These are phyloP conservation scores for Margarornis squamiger DNA, from an alignment of 2,797 vertebrate genomes.

Conservation along the genomic window DNA sequence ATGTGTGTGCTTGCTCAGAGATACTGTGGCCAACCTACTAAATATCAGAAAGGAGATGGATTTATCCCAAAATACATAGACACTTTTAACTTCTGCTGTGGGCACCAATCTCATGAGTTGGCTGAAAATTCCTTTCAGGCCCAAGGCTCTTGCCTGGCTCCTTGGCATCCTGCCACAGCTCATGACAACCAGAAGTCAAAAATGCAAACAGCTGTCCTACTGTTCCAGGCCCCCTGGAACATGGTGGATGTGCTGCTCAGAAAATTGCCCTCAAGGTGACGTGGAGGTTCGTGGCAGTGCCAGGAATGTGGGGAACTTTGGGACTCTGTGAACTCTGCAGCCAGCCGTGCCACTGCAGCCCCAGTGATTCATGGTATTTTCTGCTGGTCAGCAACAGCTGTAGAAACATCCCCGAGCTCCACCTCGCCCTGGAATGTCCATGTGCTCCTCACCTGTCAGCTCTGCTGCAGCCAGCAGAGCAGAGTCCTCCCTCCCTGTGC, in stretches of 20 bases:
- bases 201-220: constrained; percentile 2
- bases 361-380: constrained; percentile 38
- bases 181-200: constrained; percentile 7
- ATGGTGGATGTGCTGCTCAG: not conserved
- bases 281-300: not conserved
- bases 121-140: not conserved
- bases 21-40: not conserved
- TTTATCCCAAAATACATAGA: not conserved
- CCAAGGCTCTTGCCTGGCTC: not conserved
- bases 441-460: constrained; percentile 69
- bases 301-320: constrained; percentile 18
- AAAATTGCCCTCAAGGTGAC: not conserved
- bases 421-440: constrained; percentile 35
- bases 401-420: constrained; percentile 66
- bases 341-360: constrained; percentile 1
- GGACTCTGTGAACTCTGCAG: not conserved
- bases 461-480: not conserved
- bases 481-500: not conserved
- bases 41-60: not conserved
- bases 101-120: not conserved
- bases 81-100: not conserved
- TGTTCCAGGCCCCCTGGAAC: not conserved
- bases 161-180: not conserved
- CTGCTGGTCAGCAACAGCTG: constrained; percentile 71
- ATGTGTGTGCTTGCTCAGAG: not conserved